Conservation (phyloP, 1,140 invertebrate species). For the Philotrypesis tridentata region DNA sequence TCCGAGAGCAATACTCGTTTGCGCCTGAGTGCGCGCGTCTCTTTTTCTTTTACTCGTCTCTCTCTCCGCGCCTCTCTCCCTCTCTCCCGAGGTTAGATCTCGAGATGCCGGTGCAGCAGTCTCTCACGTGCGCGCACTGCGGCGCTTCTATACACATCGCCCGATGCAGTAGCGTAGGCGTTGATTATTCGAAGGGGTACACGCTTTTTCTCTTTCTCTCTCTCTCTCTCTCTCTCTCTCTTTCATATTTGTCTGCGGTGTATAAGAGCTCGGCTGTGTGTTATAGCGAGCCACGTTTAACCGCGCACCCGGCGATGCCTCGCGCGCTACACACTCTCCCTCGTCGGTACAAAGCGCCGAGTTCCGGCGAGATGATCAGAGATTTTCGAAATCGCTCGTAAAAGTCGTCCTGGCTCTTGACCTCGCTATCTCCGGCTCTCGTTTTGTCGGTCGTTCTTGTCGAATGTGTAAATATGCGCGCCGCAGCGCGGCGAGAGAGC, state of each 20-base stretch:
- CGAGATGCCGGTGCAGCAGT: not conserved
- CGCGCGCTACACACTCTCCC: too few relatives aligned
- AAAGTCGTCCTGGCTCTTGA: conserved; percentile 21
- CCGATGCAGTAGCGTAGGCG: not conserved
- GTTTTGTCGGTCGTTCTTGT: not conserved
- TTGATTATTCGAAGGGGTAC: not conserved
- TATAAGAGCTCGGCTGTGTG: too few relatives aligned
- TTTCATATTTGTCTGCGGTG: too few relatives aligned
- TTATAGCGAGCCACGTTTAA: too few relatives aligned
- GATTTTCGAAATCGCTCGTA: not conserved
- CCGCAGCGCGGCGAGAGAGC: not conserved
- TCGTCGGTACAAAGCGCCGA: too few relatives aligned
- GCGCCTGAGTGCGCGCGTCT: not conserved
- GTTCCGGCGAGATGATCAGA: not conserved
- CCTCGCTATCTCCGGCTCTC: not conserved
- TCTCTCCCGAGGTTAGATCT: not conserved
- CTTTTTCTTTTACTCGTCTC: not conserved
- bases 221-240: too few relatives aligned
- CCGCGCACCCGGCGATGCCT: too few relatives aligned
- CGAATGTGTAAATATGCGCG: conserved; percentile 24
- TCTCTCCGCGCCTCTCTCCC: conserved; percentile 13
- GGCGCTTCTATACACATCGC: too few relatives aligned
- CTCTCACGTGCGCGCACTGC: not conserved
- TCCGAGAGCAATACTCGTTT: not conserved
- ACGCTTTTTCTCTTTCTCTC: too few relatives aligned